Percentiles rank a stretch among this genome's conserved stretches.
Conservation (phyloP, 1,140 invertebrate genomes). For the Heliconius nattereri region DNA sequence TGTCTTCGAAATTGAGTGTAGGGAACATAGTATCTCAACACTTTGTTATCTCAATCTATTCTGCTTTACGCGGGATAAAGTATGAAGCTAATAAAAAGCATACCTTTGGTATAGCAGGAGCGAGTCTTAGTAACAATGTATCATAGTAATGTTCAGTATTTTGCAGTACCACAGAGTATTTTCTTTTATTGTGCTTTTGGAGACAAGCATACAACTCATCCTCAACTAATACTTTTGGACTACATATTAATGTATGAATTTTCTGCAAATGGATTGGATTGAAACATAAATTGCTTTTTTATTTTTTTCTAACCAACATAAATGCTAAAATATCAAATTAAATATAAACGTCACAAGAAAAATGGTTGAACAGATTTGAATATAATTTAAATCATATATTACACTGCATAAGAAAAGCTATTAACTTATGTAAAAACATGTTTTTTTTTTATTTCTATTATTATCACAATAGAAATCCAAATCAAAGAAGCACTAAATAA, state of each 20-base stretch:
- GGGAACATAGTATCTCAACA: no score
- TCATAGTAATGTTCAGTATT: conserved; percentile 50
- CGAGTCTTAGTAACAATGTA: conserved; percentile 80
- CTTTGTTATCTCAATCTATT: no score
- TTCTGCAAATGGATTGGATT: conserved; percentile 79
- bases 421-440: no score
- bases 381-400: no score
- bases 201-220: conserved; percentile 85
- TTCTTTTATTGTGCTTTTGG: conserved; percentile 74
- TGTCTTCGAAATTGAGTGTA: no score
- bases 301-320: no score
- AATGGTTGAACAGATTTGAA: no score
- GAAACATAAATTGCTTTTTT: no score
- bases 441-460: no score
- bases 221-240: conserved; percentile 85
- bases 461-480: background rate
- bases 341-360: background rate
- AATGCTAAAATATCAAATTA: no score
- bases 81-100: background rate
- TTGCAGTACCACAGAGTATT: conserved; percentile 33
- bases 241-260: conserved; percentile 86
- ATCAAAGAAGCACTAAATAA: background rate
- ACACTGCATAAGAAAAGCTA: no score
- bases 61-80: no score
- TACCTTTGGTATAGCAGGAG: conserved; percentile 90